Evolutionary conservation across 2,888 invertebrate genomes (phyloP).

Genomic region (Polietes domitor): DNA sequence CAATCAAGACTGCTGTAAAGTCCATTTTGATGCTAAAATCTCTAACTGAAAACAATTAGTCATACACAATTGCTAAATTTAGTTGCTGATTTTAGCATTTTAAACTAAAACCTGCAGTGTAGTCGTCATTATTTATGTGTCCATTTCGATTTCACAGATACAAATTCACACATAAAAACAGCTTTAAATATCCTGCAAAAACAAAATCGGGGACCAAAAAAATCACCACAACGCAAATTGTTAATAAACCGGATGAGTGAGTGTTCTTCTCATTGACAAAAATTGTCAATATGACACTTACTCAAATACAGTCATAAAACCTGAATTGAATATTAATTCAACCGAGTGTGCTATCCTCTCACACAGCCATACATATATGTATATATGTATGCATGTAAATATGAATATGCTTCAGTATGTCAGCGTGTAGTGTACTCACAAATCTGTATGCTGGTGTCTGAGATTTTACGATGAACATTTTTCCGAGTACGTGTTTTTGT

Average conservation of each 20-base stretch:
- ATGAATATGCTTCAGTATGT: conserved; percentile 16
- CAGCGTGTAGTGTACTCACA: not conserved
- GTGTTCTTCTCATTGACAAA: conserved; percentile 20
- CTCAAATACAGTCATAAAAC: conserved; percentile 40
- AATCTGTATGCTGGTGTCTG: conserved; percentile 10
- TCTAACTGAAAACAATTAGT: too few species aligned
- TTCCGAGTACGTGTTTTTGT: conserved; percentile 56
- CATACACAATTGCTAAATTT: too few species aligned
- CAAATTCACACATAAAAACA: not conserved
- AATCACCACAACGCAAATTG: not conserved
- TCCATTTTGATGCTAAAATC: too few species aligned
- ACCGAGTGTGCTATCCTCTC: conserved; percentile 9
- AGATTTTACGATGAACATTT: conserved; percentile 15
- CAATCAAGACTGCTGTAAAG: too few species aligned
- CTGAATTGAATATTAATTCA: conserved; percentile 38
- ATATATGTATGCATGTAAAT: not conserved
- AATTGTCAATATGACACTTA: conserved; percentile 35
- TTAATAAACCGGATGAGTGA: conserved; percentile 39
- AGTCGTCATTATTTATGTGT: too few species aligned
- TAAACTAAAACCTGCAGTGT: too few species aligned
- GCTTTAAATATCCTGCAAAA: conserved; percentile 9
- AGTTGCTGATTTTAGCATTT: too few species aligned
- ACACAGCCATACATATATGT: conserved; percentile 4
- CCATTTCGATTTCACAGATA: too few species aligned
- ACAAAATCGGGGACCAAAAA: not conserved